Evolutionary conservation across 1,140 invertebrate genomes (phyloP), one percentile per base, ranked within the genome.

Genomic region (Caerostris extrusa): DNA sequence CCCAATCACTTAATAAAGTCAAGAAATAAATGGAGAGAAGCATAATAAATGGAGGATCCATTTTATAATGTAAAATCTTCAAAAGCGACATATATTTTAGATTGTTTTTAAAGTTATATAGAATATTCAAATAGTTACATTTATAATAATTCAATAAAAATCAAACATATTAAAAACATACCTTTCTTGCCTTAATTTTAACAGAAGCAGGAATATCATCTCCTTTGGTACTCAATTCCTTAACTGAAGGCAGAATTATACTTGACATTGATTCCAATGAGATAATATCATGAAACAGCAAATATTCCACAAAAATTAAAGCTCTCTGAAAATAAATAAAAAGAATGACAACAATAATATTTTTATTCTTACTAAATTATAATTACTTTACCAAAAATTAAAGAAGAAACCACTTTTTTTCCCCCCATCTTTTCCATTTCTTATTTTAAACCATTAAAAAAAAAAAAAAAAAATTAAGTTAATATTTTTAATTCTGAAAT

Each of bases 231-330:
- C 8, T 53, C 10, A 88, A 19, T 10, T 69, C n/a, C 8, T 71
- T 93, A 83, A 93, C 7, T 5, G 85, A 17, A 53, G 91, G 58
- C 5, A 87, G 53, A 12, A 88, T 53, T 58, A 93, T 67, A 14
- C 53, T 86, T 17, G 19, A 5, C 17, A 93, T 50, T 12, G 91
- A 86, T 87, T 93, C 91, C 19, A 87, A 77, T 17, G 82, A n/a
- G 7, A 93, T 55, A 60, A 93, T 87, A 87, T 93, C 91, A 58
- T 93, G 83, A 77, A 87, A 88, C 58, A 93, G 50, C 19, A 93
- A 77, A 77, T 93, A 93, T 87, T 93, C 91, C 53, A 93, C n/a
- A 50, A 93, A 93, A 58, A 93, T 60, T 12, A 93, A 64, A n/a
- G 82, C 61, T 77, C 91, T 86, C 91, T 93, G n/a, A 87, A 87